A percentile compares a stretch with the other conserved stretches of the same genome.
phyloP scores from a whole-genome alignment of 2,888 invertebrate species.

The Calameuta idolon region DNA sequence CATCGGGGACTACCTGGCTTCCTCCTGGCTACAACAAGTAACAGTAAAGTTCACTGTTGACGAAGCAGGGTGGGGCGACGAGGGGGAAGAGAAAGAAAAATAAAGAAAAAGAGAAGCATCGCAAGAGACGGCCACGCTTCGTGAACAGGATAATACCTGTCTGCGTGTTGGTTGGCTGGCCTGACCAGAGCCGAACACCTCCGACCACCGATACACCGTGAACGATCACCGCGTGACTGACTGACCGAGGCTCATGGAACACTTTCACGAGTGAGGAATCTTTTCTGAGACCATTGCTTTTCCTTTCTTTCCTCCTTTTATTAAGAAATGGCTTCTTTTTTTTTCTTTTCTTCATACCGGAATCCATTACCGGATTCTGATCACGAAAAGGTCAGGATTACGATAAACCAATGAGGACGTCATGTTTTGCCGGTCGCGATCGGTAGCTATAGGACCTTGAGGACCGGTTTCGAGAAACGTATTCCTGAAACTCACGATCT shows the following conservation, averaged over 20 bases:
- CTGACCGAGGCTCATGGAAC: constrained; percentile 5
- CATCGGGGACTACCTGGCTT: neutral
- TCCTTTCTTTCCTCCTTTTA: neutral
- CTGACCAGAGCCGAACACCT: neutral
- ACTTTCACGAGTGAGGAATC: constrained; percentile 1
- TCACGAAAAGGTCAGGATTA: neutral
- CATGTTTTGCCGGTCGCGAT: neutral
- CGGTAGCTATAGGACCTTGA: neutral
- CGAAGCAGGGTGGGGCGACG: neutral
- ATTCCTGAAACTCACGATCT: neutral
- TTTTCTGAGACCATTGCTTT: neutral
- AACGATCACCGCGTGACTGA: neutral
- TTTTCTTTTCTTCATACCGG: too few relatives aligned
- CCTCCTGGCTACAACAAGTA: neutral
- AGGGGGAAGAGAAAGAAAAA: neutral
- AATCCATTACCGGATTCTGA: neutral
- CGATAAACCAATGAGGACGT: neutral
- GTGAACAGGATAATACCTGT: neutral
- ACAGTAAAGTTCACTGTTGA: neutral
- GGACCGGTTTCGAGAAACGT: neutral
- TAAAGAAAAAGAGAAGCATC: neutral
- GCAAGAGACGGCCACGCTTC: neutral
- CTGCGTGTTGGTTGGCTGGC: neutral
- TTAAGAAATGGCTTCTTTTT: too few relatives aligned
- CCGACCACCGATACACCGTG: neutral